Percentiles rank a stretch among this genome's conserved stretches.
phyloP scores from a whole-genome alignment of 2,113 vertebrate genomes.

The Platysternon megacephalum region DNA sequence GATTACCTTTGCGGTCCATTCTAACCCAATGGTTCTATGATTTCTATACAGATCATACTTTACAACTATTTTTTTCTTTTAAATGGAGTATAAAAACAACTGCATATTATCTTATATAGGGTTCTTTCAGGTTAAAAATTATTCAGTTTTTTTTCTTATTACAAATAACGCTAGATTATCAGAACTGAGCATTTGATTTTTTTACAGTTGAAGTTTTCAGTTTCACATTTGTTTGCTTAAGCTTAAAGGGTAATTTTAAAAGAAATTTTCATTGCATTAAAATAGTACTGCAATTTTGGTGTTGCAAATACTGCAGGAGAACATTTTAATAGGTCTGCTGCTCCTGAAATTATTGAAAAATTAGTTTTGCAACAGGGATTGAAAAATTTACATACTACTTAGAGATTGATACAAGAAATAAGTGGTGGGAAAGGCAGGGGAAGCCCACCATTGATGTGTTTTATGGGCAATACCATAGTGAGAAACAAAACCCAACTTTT shows the following conservation, averaged over 20 bases:
- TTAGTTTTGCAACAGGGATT: background rate
- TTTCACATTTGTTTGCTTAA: background rate
- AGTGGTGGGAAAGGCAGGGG: background rate
- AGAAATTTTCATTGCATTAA: background rate
- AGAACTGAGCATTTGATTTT: background rate
- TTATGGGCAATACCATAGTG: background rate
- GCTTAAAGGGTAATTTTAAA: background rate
- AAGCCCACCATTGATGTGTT: background rate
- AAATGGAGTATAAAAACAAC: background rate
- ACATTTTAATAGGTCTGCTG: background rate
- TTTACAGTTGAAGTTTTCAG: background rate
- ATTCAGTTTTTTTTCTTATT: background rate
- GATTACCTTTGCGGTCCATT: background rate
- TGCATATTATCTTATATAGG: background rate
- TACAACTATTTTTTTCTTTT: background rate
- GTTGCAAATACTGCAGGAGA: background rate
- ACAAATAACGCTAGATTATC: background rate
- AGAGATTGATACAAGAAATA: accelerated
- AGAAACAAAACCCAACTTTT: background rate
- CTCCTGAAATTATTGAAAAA: background rate
- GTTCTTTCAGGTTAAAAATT: background rate
- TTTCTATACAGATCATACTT: background rate
- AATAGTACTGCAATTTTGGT: background rate
- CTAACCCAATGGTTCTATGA: background rate
- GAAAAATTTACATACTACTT: background rate